These are phyloP conservation scores for Drosophila pectinifera DNA, from an alignment of 1,140 invertebrate species.

Conservation along the genomic window DNA sequence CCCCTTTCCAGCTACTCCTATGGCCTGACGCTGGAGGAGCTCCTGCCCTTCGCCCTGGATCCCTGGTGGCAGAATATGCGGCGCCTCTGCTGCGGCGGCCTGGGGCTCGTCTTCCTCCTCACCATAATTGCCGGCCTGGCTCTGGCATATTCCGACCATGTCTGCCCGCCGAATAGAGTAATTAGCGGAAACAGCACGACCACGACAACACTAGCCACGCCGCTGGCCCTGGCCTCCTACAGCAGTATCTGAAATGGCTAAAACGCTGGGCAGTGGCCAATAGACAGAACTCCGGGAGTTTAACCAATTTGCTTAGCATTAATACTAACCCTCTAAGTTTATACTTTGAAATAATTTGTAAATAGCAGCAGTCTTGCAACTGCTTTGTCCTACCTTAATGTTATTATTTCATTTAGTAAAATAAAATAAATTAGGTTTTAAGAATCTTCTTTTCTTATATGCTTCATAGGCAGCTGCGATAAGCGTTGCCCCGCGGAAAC, in stretches of 20 bases:
- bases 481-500: conserved; percentile 37
- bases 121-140: conserved; percentile 64
- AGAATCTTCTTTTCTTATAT: background rate
- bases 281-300: too few relatives aligned
- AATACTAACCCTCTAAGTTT: too few relatives aligned
- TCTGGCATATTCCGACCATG: conserved; percentile 54
- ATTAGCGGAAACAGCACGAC: conserved; percentile 30
- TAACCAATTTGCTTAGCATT: too few relatives aligned
- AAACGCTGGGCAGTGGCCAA: too few relatives aligned
- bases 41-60: conserved; percentile 71
- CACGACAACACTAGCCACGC: conserved; percentile 7
- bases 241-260: conserved; percentile 11
- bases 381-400: background rate
- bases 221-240: conserved; percentile 44
- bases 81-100: conserved; percentile 53
- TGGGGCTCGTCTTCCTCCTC: conserved; percentile 65
- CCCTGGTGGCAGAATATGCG: conserved; percentile 78
- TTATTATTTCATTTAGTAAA: too few relatives aligned
- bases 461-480: conserved; percentile 15
- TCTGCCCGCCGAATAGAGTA: conserved; percentile 27
- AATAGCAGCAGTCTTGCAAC: too few relatives aligned
- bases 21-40: conserved; percentile 68
- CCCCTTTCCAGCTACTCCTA: conserved; percentile 54
- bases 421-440: too few relatives aligned
- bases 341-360: too few relatives aligned